Conservation (phyloP, 2,797 vertebrate genomes). For the Nannoperca australis region DNA sequence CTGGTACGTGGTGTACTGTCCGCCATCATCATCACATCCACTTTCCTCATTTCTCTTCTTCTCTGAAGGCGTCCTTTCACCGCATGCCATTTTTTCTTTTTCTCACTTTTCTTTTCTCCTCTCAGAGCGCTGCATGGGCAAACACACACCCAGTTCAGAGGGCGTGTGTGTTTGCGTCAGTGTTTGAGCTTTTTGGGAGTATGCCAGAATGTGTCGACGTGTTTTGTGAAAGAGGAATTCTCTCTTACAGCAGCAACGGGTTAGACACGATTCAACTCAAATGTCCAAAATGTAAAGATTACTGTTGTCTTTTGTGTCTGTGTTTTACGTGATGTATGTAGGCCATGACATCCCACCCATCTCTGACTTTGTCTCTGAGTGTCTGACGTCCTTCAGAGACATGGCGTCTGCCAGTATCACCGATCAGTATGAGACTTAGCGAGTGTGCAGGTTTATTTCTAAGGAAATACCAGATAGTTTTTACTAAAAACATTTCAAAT, state of each 20-base stretch:
- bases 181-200: conserved; percentile 42
- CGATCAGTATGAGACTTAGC: background rate
- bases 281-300: conserved; percentile 9
- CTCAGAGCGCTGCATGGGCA: conserved; percentile 67
- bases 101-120: conserved; percentile 46
- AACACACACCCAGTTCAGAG: conserved; percentile 54
- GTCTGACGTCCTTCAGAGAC: conserved; percentile 29
- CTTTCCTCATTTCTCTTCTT: conserved; percentile 39
- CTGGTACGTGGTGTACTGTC: conserved; percentile 91
- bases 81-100: conserved; percentile 80
- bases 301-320: conserved; percentile 37
- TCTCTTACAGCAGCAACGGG: background rate
- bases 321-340: conserved; percentile 48
- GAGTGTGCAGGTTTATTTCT: background rate
- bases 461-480: background rate
- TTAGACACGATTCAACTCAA: conserved; percentile 17
- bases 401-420: conserved; percentile 1
- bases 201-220: background rate
- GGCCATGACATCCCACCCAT: conserved; percentile 56
- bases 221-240: background rate
- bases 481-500: background rate
- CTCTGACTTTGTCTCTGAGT: conserved; percentile 30
- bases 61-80: conserved; percentile 56
- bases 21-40: conserved; percentile 30
- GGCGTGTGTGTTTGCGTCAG: conserved; percentile 55